Evolutionary conservation across 2,797 vertebrate species (phyloP).

Genomic region (Betta splendens): DNA sequence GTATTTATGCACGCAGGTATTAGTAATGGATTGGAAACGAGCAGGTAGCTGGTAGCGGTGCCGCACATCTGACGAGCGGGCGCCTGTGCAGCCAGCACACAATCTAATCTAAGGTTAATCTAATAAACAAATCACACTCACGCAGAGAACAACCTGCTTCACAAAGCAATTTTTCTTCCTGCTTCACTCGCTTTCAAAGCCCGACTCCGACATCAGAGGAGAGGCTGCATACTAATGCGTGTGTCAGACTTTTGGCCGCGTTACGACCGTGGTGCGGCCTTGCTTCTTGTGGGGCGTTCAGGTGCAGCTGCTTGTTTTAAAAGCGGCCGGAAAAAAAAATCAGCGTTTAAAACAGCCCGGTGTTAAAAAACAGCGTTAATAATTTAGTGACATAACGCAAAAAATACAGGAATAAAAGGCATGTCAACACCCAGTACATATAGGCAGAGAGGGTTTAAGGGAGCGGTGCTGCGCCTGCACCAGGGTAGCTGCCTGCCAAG

Average conservation of each 20-base stretch:
- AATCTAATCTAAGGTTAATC: conserved; percentile 78
- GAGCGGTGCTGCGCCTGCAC: conserved; percentile 45
- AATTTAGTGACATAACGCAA: conserved; percentile 17
- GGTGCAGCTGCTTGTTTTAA: conserved; percentile 24
- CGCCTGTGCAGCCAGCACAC: conserved; percentile 51
- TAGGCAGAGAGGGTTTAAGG: conserved; percentile 45
- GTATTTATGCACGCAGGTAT: conserved; percentile 12
- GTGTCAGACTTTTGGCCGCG: conserved; percentile 43
- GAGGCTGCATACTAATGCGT: conserved; percentile 63
- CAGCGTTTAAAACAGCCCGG: background rate
- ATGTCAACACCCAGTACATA: conserved; percentile 16
- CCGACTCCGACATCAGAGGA: conserved; percentile 59
- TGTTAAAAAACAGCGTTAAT: conserved; percentile 11
- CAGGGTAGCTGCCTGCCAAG: conserved; percentile 49
- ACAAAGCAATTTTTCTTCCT: conserved; percentile 62
- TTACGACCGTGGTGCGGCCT: no score
- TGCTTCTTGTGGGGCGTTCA: conserved; percentile 19
- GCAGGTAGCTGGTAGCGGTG: conserved; percentile 23
- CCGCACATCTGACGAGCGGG: conserved; percentile 51
- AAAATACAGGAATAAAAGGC: conserved; percentile 13
- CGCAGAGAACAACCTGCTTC: conserved; percentile 57
- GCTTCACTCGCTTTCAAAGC: conserved; percentile 57
- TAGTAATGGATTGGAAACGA: conserved; percentile 49
- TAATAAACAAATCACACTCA: conserved; percentile 69
- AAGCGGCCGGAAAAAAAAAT: background rate